Base-by-base conservation (phyloP, 2,113 vertebrate genomes). In the Sturnus vulgaris region DNA sequence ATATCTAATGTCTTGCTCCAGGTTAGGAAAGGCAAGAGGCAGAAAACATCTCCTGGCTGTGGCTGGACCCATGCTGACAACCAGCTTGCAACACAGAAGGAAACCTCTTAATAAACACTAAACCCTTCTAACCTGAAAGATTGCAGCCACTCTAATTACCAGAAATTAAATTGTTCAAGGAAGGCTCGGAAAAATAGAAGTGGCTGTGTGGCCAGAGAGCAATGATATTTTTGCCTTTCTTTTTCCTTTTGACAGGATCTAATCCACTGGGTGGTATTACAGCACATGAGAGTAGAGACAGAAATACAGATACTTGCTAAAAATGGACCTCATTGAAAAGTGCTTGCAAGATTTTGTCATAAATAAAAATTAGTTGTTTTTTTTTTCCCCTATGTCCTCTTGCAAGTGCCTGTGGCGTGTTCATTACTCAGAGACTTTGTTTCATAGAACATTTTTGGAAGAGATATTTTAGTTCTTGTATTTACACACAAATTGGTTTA, bases 81-180 rank as follows among this genome's bases (percentile, higher is more conserved):
- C 73, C 92, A 93, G 94, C 97, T 94, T 96, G 92, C 82, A 65
- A 65, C 90, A 61, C 93, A 96, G 93, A 96, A 97, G 92, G 92
- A 50, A 89, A 80, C 82, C 92, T 94, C 87, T 96, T 95, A 96
- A 96, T 96, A 93, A 96, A 96, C 92, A 92, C 84, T 95, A 96
- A 96, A 97, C 61, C 96, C 84, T 96, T 95, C 91, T 91, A 94
- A 90, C 78, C 88, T 95, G 85, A 96, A 95, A 96, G 80, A 95
- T 46, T 94, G 86, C 90, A 91, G 52, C 57, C 71, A n/a, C n/a
- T 63, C 71, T 95, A 93, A 97, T 95, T 93, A 94, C 86, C 77
- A 93, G 90, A 92, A 95, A 96, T 96, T 89, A 89, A 94, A 90
- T 60, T 90, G 82, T 87, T 94, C 72, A 20, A 76, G 28, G 52